Evolutionary conservation across 2,113 vertebrate genomes (phyloP), one percentile per base, ranked within the genome.

Genomic region (Azemiops feae): DNA sequence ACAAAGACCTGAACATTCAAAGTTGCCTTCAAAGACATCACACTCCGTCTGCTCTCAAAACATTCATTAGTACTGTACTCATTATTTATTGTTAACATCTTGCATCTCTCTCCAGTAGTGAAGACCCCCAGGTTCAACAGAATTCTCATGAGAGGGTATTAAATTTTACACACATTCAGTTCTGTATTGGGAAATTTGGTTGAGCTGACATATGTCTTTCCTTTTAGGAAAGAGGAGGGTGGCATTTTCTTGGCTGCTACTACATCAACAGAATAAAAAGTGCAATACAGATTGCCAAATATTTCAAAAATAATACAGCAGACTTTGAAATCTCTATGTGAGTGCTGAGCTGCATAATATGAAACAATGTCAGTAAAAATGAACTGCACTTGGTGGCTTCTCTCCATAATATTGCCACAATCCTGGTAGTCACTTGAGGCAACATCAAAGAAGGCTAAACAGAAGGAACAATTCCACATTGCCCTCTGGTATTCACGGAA

Each of bases 21-120:
- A 45, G 9, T 53, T 25, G 74, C 53, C 52, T 57, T 93, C 52
- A 87, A 91, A 69, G 52, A 45, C 23, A 11, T 0, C 27, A 60
- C 45, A 57, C 64, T 54, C 94, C 95, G 92, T 94, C 89, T 93
- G 95, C 39, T 92, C 93, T 89, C 52, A 95, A 92, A 0, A 0
- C 91, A 93, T 57, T 93, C 89, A 53, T 91, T 94, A 85, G 45
- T 92, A 96, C 94, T 91, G 91, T 60, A 94, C 43, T 93, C 94
- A 69, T 5, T 95, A 74, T 95, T 97, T 87, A 60, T 92, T 47
- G 85, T 58, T 92, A 87, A 58, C 64, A 43, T 22, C 69, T 90
- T 39, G 27, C 50, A 89, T 1, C 11, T 3, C 47, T 52, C 43
- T 57, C 43, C 91, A 34, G 54, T 60, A 87, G 91, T 30, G 18